Evolutionary conservation across 2,113 vertebrate genomes (phyloP), one percentile per base, ranked within the genome.

Genomic region (Mustela lutreola): DNA sequence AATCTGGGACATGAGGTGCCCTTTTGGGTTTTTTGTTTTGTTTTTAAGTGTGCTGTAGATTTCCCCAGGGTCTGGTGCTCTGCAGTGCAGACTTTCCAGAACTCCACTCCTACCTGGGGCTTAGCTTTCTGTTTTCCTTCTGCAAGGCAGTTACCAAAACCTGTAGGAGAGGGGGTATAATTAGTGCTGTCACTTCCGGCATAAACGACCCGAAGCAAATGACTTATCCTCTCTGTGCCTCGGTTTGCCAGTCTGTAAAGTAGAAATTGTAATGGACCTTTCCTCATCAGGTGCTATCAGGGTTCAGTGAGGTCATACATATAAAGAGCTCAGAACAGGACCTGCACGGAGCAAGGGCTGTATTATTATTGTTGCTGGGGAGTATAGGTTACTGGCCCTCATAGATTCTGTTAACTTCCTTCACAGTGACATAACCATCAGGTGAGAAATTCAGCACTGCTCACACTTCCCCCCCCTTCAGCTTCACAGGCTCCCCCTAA

Each of bases 161-260:
- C 53, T 4, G 4, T 0, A 31, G 12, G 36, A 9, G 48, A 73
- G 7, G 4, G 14, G 4, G 9, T 31, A 22, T 19, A 7, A 24
- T 33, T 28, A 65, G 11, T 2, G 4, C 28, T 39, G 19, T 58
- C 56, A 36, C 31, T 79, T 87, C 11, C 1, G 1, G n/a, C 26
- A 33, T 62, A 31, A 60, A n/a, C 10, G 22, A 39, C 42, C 70
- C 18, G 3, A 84, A 50, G 48, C 91, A 53, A 80, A 11, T 31
- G 36, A 39, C 12, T 82, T 28, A 28, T 62, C 42, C n/a, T 83
- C 56, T 86, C 63, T n/a, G 14, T 53, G 86, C 81, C 78, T 94
- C 42, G 2, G 48, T 91, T 96, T 91, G 53, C 60, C 60, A 26
- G 42, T 65, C 80, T 76, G 3, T 94, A 92, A 97, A 94, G 63